phyloP scores from a whole-genome alignment of 2,113 vertebrate species.

The Daphoenositta chrysoptera region DNA sequence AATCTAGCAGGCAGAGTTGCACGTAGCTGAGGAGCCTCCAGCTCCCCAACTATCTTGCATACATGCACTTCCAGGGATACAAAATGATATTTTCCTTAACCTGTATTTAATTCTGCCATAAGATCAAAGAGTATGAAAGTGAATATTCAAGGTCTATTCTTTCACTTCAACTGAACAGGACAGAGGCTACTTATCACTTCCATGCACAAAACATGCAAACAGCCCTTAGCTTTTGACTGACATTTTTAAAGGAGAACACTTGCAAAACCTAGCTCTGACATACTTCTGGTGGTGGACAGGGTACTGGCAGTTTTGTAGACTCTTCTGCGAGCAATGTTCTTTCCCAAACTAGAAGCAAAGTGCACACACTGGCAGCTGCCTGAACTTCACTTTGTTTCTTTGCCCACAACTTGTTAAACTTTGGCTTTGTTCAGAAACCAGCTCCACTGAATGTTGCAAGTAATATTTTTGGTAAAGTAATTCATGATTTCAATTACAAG shows the following conservation, averaged over 20 bases:
- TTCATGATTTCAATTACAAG: background rate
- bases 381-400: background rate
- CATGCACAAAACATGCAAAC: background rate
- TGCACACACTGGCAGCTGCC: background rate
- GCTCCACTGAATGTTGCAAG: background rate
- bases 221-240: background rate
- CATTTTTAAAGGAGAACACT: background rate
- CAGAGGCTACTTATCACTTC: background rate
- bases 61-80: background rate
- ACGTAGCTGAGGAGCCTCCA: background rate
- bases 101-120: background rate
- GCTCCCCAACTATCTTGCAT: background rate
- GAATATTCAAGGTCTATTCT: background rate
- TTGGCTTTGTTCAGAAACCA: conserved; percentile 18
- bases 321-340: background rate
- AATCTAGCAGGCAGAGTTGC: background rate
- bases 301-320: background rate
- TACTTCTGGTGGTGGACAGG: background rate
- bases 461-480: background rate
- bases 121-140: background rate
- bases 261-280: background rate
- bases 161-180: background rate
- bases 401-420: conserved; percentile 6
- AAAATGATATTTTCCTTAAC: background rate
- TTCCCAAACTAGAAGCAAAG: conserved; percentile 19